Evolutionary conservation across 2,113 vertebrate genomes (phyloP).

Genomic region (Engraulis encrasicolus): DNA sequence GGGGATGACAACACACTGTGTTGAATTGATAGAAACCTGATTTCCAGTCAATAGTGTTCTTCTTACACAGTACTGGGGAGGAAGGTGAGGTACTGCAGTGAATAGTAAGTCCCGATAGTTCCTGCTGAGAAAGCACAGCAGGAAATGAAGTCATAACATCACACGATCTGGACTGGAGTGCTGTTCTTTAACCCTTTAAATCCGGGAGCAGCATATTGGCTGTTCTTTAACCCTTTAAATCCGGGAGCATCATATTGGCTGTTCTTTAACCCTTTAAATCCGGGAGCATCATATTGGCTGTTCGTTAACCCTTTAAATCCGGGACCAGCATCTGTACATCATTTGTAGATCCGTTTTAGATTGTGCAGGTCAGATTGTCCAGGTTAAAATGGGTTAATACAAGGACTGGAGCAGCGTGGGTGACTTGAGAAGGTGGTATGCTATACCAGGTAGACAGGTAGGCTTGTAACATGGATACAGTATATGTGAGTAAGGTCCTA

Average conservation of each 20-base stretch:
- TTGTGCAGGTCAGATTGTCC: no score
- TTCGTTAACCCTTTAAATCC: no score
- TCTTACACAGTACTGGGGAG: no score
- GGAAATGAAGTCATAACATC: not conserved
- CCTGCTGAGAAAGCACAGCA: not conserved
- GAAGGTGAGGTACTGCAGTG: not conserved
- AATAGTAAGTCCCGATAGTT: not conserved
- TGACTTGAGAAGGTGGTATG: not conserved
- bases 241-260: no score
- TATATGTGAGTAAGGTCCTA: not conserved
- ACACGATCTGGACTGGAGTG: slow-evolving; percentile 9
- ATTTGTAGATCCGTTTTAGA: no score
- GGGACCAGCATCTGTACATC: no score
- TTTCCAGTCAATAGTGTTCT: not conserved
- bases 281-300: no score
- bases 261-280: no score
- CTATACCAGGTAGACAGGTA: not conserved
- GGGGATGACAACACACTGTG: not conserved
- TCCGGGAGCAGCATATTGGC: no score
- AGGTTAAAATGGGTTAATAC: no score
- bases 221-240: no score
- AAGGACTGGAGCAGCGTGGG: not conserved
- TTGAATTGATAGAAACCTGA: not conserved
- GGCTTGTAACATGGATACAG: not conserved
- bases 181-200: no score